Evolutionary conservation across 1,140 invertebrate species (phyloP), one percentile per base, ranked within the genome.

Genomic region (Trichonephila clavipes): DNA sequence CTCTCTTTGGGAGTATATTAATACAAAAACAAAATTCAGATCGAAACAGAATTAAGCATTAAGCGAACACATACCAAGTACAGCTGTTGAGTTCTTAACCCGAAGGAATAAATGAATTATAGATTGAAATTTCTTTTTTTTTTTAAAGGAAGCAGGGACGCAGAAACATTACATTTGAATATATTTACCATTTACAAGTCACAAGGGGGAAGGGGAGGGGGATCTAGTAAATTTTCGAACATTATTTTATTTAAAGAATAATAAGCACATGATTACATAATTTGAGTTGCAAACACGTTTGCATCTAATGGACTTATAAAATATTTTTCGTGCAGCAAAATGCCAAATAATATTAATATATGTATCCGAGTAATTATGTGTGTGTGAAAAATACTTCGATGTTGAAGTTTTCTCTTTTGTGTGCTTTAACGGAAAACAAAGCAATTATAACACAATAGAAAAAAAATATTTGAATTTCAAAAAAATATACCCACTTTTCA

Each of bases 61-160:
- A 85, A 24, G 82, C 21, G 82, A 85, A 59, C 21, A 28, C 16
- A 34, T 34, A 40, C 72, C 62, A 10, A 6, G 28, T 77, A 40
- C 72, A 77, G 72, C 72, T 77, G 72, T 77, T 77, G 72, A 40
- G 34, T 77, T 77, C 72, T 77, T 77, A 77, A 77, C 14, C 72
- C 72, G 16, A 77, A 77, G 72, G 72, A 77, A 77, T 77, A 77
- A 77, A 77, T 77, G 72, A 77, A 77, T 34, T 18, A 77, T 77
- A 77, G 72, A 77, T 77, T 28, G 34, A 18, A 34, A 40, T 34
- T 77, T 77, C 28, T 77, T 40, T 77, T 77, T 77, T 77, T 72
- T 77, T 64, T 21, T 1, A 64, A 6, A 18, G 28, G 14, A 18
- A 28, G 5, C 1, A 34, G 28, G 14, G 16, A 16, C 2, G 7